These are phyloP conservation scores for Parus major DNA, from an alignment of 2,113 vertebrate genomes.

Conservation along the genomic window DNA sequence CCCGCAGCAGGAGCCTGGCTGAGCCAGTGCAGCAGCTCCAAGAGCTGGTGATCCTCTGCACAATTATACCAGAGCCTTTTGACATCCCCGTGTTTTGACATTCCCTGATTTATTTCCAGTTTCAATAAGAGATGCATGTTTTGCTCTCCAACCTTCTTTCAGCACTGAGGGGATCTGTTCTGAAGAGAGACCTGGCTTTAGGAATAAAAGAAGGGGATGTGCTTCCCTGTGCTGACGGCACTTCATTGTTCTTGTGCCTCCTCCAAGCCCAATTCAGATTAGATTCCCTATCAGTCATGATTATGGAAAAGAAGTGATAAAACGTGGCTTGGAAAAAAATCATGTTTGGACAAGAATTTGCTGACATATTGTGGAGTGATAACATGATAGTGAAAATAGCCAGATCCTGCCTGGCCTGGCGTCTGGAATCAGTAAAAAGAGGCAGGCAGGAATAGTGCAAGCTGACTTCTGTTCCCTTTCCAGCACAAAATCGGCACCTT, in stretches of 20 bases:
- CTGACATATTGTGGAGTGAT: conserved; percentile 72
- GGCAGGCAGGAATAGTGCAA: neutral
- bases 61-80: neutral
- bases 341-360: conserved; percentile 69
- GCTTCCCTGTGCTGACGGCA: neutral
- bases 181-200: neutral
- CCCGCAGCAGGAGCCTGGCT: too few species aligned
- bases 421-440: conserved; percentile 58
- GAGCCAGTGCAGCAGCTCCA: neutral
- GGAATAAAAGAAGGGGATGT: neutral
- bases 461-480: neutral
- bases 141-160: neutral
- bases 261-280: conserved; percentile 73
- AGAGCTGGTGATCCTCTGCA: neutral
- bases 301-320: conserved; percentile 67
- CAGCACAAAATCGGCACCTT: neutral
- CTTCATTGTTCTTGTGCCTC: conserved; percentile 36
- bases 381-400: conserved; percentile 68
- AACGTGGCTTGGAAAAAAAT: conserved; percentile 36
- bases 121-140: neutral
- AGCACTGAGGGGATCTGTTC: neutral
- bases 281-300: conserved; percentile 74
- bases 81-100: neutral
- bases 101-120: neutral
- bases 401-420: conserved; percentile 54